A percentile compares a stretch with the other conserved stretches of the same genome.
Evolutionary conservation across 2,888 invertebrate genomes (phyloP).

Genomic region (Thysanoteuthis rhombus): DNA sequence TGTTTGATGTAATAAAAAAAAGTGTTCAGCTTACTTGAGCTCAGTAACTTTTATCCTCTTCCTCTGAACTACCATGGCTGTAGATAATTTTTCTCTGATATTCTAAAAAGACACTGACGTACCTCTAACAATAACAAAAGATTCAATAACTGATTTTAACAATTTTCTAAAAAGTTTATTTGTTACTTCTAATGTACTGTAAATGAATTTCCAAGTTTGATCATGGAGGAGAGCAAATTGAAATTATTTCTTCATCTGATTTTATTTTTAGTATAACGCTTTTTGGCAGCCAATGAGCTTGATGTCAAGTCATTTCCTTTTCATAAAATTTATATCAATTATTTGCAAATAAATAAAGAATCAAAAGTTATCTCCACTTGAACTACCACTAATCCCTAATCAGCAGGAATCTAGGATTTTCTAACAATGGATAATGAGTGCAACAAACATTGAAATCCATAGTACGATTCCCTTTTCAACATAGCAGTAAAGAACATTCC

Average conservation of each 20-base stretch:
- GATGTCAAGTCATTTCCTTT: too few relatives aligned
- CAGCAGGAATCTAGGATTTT: too few relatives aligned
- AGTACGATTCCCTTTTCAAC: too few relatives aligned
- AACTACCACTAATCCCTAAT: too few relatives aligned
- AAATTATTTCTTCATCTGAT: neutral
- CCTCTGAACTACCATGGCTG: neutral
- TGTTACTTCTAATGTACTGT: neutral
- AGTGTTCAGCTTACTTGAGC: neutral
- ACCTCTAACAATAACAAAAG: neutral
- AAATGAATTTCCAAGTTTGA: neutral
- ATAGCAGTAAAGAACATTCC: too few relatives aligned
- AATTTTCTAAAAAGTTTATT: neutral
- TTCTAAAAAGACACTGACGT: neutral
- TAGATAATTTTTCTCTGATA: neutral
- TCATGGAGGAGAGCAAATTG: neutral
- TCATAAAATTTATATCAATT: too few relatives aligned
- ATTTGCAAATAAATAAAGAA: too few relatives aligned
- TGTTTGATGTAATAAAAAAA: too few relatives aligned
- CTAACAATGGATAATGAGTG: too few relatives aligned
- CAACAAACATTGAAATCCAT: too few relatives aligned
- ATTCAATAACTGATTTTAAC: neutral
- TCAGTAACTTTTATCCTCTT: neutral
- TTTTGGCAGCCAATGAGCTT: too few relatives aligned
- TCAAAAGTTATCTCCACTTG: too few relatives aligned
- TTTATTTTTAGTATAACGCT: neutral